Conservation (phyloP, 2,113 vertebrate genomes). For the Dromas ardeola region DNA sequence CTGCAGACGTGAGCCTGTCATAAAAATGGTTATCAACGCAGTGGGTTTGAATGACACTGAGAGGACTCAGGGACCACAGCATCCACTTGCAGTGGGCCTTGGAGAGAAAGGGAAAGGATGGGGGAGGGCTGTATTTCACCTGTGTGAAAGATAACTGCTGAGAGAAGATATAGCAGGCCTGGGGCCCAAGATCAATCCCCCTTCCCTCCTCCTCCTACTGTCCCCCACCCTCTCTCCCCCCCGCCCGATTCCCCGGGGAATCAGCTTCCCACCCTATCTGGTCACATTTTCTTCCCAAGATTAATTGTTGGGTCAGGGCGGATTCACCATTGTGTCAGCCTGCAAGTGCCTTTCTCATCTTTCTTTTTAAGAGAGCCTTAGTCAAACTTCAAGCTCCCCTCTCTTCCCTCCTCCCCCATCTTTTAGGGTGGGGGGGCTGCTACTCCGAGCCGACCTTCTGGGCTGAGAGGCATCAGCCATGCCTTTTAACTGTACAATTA, state of each 20-base stretch:
- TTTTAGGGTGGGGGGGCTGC: neutral
- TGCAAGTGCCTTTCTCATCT: neutral
- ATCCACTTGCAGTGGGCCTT: neutral
- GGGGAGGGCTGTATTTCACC: neutral
- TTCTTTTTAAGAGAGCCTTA: neutral
- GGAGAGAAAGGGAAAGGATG: neutral
- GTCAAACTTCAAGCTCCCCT: neutral
- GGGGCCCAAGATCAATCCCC: neutral
- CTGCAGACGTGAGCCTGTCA: neutral
- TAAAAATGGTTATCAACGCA: neutral
- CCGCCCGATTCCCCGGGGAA: neutral
- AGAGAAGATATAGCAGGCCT: neutral
- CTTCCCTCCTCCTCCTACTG: neutral
- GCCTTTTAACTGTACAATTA: conserved; percentile 27
- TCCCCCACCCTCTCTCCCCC: accelerated
- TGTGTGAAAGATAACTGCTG: neutral
- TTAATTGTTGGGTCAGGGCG: conserved; percentile 1
- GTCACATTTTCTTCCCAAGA: conserved; percentile 19
- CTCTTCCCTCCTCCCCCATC: neutral
- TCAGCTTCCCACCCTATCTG: neutral
- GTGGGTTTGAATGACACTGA: neutral
- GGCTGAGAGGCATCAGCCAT: neutral
- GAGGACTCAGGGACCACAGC: too few relatives aligned
- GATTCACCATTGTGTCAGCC: conserved; percentile 40
- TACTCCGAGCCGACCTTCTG: neutral